Base-by-base conservation (phyloP, 2,113 vertebrate species). In the Galeopterus variegatus region DNA sequence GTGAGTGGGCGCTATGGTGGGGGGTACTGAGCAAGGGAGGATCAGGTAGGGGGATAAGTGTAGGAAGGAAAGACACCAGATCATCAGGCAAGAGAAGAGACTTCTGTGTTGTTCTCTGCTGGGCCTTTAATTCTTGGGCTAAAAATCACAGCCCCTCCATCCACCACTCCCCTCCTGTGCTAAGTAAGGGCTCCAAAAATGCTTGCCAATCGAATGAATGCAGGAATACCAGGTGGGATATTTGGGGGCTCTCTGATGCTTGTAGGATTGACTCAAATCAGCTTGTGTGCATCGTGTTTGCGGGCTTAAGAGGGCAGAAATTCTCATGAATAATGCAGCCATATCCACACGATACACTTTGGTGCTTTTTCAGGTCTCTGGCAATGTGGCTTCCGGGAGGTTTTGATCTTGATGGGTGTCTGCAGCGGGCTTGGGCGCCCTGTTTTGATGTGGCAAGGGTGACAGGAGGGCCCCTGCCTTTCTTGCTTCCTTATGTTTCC, bases 281-380 rank as follows among this genome's bases (percentile, higher is more conserved):
- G 73, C 26, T 33, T 9, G 0, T 1, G 12, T 33, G 28, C 28
- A 8, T 28, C 0, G 0, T 23, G 18, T 88, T 48, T 93, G 80
- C 13, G 0, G 62, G 28, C 56, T 62, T 26, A 33, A 33, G 79
- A 50, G 2, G 11, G 28, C 77, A 73, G 72, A 62, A 50, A 28
- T 31, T 23, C 52, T 95, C 31, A 4, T 69, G 85, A 90, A n/a
- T 77, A 56, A 56, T 26, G 60, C 69, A 67, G 64, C 41, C 33
- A 0, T 26, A 1, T 26, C 79, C 1, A 0, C 28, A 4, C 3
- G 0, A 6, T 41, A 17, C 1, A 0, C 26, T n/a, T 23, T n/a
- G 24, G 26, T 95, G n/a, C 45, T 45, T 69, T 73, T 87, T 56
- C 41, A 10, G 50, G 58, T 48, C 14, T 45, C 82, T 60, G 77